Evolutionary conservation across 2,113 vertebrate genomes (phyloP).

Genomic region (Accipiter virgatus): DNA sequence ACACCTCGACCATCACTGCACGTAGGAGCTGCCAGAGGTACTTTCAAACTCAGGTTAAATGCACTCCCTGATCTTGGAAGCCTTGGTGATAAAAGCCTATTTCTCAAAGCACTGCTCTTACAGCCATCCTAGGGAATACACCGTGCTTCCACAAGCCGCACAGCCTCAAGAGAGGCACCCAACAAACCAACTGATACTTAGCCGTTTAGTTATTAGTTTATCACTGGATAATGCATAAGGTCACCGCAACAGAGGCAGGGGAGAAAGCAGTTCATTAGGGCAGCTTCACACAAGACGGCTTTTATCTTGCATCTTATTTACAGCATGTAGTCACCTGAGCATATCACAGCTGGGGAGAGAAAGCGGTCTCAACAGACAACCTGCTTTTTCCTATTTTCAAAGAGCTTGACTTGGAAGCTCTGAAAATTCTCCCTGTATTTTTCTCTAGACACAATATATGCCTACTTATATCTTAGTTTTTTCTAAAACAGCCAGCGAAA

Average conservation of each 20-base stretch:
- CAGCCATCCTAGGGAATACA: background rate
- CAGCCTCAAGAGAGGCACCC: background rate
- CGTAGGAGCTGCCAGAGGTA: background rate
- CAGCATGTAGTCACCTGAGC: rapidly evolving
- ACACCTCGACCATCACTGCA: background rate
- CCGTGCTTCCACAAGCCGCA: background rate
- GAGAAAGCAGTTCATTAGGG: background rate
- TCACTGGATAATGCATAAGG: background rate
- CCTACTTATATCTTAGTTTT: background rate
- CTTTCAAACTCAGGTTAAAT: background rate
- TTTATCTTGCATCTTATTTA: background rate
- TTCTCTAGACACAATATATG: background rate
- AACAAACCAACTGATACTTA: background rate
- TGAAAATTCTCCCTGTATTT: background rate
- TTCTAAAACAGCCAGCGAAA: background rate
- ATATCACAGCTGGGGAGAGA: rapidly evolving
- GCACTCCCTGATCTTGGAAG: background rate
- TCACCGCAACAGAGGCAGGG: background rate
- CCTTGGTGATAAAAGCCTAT: background rate
- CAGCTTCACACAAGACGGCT: background rate
- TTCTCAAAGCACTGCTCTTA: background rate
- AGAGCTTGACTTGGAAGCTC: background rate
- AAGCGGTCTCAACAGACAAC: rapidly evolving
- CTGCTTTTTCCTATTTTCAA: background rate
- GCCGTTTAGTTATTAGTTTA: background rate